phyloP scores from a whole-genome alignment of 2,888 invertebrate species.

The Cheilosia soror region DNA sequence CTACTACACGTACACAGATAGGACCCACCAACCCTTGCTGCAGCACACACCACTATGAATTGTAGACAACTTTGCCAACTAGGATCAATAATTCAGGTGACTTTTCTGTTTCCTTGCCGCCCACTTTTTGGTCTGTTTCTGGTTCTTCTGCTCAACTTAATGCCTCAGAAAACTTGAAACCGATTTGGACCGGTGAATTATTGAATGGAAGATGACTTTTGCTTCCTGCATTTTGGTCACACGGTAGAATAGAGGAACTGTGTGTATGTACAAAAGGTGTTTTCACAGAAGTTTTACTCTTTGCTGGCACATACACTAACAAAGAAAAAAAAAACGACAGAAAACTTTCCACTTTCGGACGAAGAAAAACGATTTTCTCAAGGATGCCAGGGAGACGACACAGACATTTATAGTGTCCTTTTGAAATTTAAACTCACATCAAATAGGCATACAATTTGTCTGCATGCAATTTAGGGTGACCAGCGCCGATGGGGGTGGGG shows the following conservation, averaged over 20 bases:
- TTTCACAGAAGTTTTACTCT: conserved; percentile 49
- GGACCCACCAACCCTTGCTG: background rate
- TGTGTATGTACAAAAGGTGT: conserved; percentile 60
- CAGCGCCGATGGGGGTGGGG: background rate
- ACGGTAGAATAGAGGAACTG: conserved; percentile 41
- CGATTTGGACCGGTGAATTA: conserved; percentile 72
- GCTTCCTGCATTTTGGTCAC: conserved; percentile 67
- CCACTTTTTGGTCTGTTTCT: conserved; percentile 36
- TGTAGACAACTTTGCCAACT: conserved; percentile 68
- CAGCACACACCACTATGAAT: conserved; percentile 41
- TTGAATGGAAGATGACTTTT: conserved; percentile 71
- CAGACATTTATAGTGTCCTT: conserved; percentile 35
- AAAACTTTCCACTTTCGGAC: conserved; percentile 50
- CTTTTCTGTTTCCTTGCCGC: conserved; percentile 59
- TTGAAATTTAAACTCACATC: conserved; percentile 57
- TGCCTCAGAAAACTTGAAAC: conserved; percentile 72
- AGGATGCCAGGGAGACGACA: conserved; percentile 18
- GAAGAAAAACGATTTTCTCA: conserved; percentile 27
- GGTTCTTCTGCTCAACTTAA: conserved; percentile 57
- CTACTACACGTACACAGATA: background rate
- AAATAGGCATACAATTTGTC: conserved; percentile 70
- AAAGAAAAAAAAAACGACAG: conserved; percentile 11
- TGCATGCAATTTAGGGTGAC: conserved; percentile 52
- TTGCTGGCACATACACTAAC: background rate
- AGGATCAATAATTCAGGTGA: conserved; percentile 74